Evolutionary conservation across 2,113 vertebrate species (phyloP).

Genomic region (Propithecus coquereli): DNA sequence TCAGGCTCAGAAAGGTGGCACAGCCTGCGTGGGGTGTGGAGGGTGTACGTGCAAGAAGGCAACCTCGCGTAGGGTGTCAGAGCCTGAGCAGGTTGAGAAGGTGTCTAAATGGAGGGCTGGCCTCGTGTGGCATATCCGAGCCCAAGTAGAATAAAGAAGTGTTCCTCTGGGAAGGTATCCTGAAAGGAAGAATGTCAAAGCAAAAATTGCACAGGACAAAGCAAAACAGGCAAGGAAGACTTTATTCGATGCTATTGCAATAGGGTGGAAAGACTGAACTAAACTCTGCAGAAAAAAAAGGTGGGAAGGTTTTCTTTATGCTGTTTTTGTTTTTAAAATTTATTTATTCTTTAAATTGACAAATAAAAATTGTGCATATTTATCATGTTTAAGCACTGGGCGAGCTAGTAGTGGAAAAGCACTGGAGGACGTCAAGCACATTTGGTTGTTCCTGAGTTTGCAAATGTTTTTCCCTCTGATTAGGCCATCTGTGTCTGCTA

Average conservation of each 20-base stretch:
- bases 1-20: neutral
- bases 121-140: neutral
- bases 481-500: neutral
- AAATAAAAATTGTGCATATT: neutral
- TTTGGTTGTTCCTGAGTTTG: neutral
- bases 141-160: neutral
- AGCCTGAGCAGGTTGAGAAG: too few relatives aligned
- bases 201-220: neutral
- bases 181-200: neutral
- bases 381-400: neutral
- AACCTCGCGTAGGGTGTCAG: too few relatives aligned
- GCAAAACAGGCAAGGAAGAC: neutral
- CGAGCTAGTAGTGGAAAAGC: neutral
- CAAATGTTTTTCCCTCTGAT: neutral
- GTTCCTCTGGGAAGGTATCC: neutral
- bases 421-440: neutral
- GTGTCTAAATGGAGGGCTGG: neutral
- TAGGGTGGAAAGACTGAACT: neutral
- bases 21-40: neutral
- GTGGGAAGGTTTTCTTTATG: neutral
- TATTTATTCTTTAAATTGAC: neutral
- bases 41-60: too few relatives aligned
- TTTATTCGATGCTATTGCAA: neutral
- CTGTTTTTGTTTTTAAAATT: neutral
- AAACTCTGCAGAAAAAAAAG: neutral